phyloP scores from a whole-genome alignment of 2,888 invertebrate species.

The Platycheirus albimanus region DNA sequence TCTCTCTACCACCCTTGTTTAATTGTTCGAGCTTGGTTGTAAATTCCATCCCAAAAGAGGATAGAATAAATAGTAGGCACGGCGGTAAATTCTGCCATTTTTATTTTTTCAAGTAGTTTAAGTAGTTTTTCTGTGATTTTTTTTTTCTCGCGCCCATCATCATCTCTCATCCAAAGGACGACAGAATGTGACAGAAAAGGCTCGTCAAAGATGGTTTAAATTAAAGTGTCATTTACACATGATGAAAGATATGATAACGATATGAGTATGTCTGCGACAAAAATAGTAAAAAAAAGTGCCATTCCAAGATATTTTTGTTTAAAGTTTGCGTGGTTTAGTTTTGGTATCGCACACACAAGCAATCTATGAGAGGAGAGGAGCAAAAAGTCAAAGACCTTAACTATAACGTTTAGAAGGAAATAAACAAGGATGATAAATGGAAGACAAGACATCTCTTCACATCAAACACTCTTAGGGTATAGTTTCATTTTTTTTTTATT shows the following conservation, averaged over 20 bases:
- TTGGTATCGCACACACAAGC: neutral
- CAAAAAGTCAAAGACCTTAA: slow-evolving; percentile 46
- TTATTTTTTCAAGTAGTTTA: slow-evolving; percentile 44
- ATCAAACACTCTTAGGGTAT: slow-evolving; percentile 13
- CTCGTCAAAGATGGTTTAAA: slow-evolving; percentile 32
- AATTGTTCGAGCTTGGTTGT: slow-evolving; percentile 44
- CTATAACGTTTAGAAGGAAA: slow-evolving; percentile 3
- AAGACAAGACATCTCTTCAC: neutral
- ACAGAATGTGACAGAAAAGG: slow-evolving; percentile 26
- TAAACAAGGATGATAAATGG: slow-evolving; percentile 21
- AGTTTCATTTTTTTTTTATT: slow-evolving; percentile 44
- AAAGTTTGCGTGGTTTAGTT: slow-evolving; percentile 35
- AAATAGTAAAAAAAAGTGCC: slow-evolving; percentile 2
- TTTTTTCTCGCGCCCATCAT: slow-evolving; percentile 5
- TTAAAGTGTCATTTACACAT: slow-evolving; percentile 60
- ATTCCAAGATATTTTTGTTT: slow-evolving; percentile 33
- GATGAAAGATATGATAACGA: slow-evolving; percentile 25
- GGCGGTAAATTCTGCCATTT: slow-evolving; percentile 7
- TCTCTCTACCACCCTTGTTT: slow-evolving; percentile 6
- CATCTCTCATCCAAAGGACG: slow-evolving; percentile 24
- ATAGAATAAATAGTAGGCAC: neutral
- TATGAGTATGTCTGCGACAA: slow-evolving; percentile 3
- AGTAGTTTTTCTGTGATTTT: slow-evolving; percentile 56
- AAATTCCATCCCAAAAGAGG: slow-evolving; percentile 7
- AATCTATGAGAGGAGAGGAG: neutral